Conservation (phyloP, 2,888 invertebrate species). For the Entomobrya multifasciata region DNA sequence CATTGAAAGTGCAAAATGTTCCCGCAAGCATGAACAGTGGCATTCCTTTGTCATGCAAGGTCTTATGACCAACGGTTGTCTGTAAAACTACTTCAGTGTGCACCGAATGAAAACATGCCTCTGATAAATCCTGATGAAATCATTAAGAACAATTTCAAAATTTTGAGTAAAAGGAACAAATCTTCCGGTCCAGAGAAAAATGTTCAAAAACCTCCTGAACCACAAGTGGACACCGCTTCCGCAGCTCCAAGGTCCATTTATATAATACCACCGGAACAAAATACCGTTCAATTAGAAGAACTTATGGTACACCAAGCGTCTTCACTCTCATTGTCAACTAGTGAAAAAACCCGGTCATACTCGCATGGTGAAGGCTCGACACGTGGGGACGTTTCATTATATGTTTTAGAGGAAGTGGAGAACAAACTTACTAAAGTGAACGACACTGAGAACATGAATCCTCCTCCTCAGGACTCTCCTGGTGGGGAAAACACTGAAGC, state of each 20-base stretch:
- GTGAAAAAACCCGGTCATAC: background rate
- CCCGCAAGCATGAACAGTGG: too few relatives aligned
- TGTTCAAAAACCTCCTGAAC: background rate
- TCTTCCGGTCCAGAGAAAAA: background rate
- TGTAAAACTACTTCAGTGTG: background rate
- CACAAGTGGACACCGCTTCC: too few relatives aligned
- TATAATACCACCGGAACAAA: too few relatives aligned
- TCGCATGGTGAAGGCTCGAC: background rate
- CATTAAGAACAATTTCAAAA: slow-evolving; percentile 17
- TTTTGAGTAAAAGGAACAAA: background rate
- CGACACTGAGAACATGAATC: too few relatives aligned
- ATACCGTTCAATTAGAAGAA: background rate
- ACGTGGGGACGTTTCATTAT: background rate
- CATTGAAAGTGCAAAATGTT: too few relatives aligned
- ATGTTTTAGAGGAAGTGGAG: background rate
- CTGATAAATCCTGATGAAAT: slow-evolving; percentile 27
- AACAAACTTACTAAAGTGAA: background rate
- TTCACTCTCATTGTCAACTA: background rate
- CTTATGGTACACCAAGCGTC: background rate
- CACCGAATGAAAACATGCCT: background rate
- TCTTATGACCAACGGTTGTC: background rate
- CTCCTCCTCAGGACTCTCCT: too few relatives aligned
- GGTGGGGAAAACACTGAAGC: background rate
- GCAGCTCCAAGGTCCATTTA: too few relatives aligned
- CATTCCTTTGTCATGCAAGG: background rate